phyloP scores from a whole-genome alignment of 2,113 vertebrate species.

The Naja naja region DNA sequence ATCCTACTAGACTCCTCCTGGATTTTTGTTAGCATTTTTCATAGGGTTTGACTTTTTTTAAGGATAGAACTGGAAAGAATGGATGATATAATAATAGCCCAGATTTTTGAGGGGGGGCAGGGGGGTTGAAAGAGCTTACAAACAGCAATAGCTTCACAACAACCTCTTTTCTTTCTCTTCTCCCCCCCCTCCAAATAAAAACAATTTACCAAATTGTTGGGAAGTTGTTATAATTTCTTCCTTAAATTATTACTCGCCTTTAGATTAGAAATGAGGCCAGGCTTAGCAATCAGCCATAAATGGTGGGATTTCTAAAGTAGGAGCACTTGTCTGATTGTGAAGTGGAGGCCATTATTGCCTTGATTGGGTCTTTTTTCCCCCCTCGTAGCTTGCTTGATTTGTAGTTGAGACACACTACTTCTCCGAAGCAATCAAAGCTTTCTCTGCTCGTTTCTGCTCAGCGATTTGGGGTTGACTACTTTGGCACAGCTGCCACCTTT shows the following conservation, averaged over 20 bases:
- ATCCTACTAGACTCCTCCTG: neutral
- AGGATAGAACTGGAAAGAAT: constrained; percentile 31
- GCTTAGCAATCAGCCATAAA: constrained; percentile 97
- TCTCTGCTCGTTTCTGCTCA: constrained; percentile 80
- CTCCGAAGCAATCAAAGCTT: constrained; percentile 86
- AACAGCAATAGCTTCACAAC: constrained; percentile 63
- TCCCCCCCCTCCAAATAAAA: constrained; percentile 82
- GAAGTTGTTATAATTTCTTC: constrained; percentile 94
- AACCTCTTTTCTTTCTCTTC: constrained; percentile 53
- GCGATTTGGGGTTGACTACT: constrained; percentile 83
- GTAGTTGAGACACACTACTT: constrained; percentile 76
- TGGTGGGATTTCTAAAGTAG: constrained; percentile 89
- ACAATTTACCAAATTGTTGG: constrained; percentile 89
- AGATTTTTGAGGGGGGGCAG: neutral
- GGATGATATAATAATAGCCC: constrained; percentile 55
- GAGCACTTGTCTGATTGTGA: constrained; percentile 97
- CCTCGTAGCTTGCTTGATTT: constrained; percentile 84
- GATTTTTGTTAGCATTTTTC: constrained; percentile 19
- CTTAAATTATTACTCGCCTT: constrained; percentile 88
- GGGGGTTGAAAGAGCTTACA: constrained; percentile 54
- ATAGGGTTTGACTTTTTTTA: constrained; percentile 12
- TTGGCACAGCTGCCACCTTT: constrained; percentile 81
- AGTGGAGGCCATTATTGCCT: constrained; percentile 94
- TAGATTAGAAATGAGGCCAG: constrained; percentile 85
- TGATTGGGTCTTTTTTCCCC: constrained; percentile 89